Evolutionary conservation across 1,140 invertebrate species (phyloP), one percentile per base, ranked within the genome.

Genomic region (Belonocnema kinseyi): DNA sequence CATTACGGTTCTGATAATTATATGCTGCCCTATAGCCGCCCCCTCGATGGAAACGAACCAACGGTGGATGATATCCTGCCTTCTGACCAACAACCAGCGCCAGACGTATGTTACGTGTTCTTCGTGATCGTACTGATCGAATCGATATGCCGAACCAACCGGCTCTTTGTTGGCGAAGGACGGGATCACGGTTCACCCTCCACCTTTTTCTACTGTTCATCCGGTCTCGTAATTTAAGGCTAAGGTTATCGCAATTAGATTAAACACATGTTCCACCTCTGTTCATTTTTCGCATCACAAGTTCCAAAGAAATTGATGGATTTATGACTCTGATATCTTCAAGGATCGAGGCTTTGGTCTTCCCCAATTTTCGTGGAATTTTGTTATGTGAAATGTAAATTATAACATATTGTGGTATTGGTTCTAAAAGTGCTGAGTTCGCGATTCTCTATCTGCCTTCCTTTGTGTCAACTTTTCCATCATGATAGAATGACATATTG

Each of bases 1-100:
- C 88, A 91, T 92, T 91, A 92, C 85, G 82, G 86, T 86, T 80
- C 80, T 82, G 88, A 90, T 91, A 91, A 92, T 92, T 92, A 92
- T 91, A 91, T 91, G 89, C 87, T 91, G 87, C 82, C 86, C 88
- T 83, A 86, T 82, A 86, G 86, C 86, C 89, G 86, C 89, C 87
- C 86, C 86, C 85, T 85, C 72, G 58, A 72, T 58, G 33, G 54
- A 66, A 73, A 50, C 80, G 83, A 81, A 84, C 82, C 80, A 77
- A 80, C 77, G 80, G 77, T 83, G 85, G 86, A 89, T 89, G 86
- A 89, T 89, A 89, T 90, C 88, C 88, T 88, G 86, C 79, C 51
- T 80, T 82, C 86, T 86, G 85, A 84, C 84, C 82, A 84, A 74
- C 82, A 82, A 83, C 78, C 73, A 77, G 12, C 77, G 81, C 79